Conservation (phyloP, 2,113 vertebrate genomes). For the Lycocorax pyrrhopterus region DNA sequence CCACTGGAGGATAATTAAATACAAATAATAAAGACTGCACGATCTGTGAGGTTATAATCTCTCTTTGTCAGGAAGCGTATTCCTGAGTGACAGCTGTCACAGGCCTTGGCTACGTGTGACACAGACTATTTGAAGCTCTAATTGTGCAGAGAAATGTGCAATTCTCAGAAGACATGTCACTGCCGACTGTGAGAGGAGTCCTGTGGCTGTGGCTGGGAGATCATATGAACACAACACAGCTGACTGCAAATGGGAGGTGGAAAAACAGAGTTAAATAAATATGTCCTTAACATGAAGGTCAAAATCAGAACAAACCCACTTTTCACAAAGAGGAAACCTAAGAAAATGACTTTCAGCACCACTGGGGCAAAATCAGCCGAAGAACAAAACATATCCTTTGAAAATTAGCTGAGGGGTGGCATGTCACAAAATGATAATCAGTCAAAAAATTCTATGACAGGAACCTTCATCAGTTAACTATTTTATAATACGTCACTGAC, state of each 20-base stretch:
- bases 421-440: slow-evolving; percentile 48
- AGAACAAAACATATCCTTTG: not conserved
- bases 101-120: slow-evolving; percentile 18
- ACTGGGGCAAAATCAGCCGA: slow-evolving; percentile 3
- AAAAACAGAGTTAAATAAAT: not conserved
- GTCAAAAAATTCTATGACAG: slow-evolving; percentile 36
- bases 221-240: not conserved
- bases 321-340: slow-evolving; percentile 47
- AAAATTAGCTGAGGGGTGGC: slow-evolving; percentile 42
- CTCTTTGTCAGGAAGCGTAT: slow-evolving; percentile 19
- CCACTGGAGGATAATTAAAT: slow-evolving; percentile 63
- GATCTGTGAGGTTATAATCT: slow-evolving; percentile 42
- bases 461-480: slow-evolving; percentile 40
- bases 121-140: slow-evolving; percentile 12
- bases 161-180: not conserved
- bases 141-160: slow-evolving; percentile 6
- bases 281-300: not conserved
- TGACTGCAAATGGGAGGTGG: not conserved
- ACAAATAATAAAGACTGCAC: slow-evolving; percentile 53
- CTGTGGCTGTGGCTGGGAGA: not conserved
- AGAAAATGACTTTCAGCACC: slow-evolving; percentile 55
- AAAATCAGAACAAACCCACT: slow-evolving; percentile 28
- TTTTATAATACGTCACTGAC: slow-evolving; percentile 19
- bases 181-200: not conserved
- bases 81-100: slow-evolving; percentile 65